Base-by-base conservation (phyloP, 2,888 invertebrate species). In the Ypsolopha sequella region DNA sequence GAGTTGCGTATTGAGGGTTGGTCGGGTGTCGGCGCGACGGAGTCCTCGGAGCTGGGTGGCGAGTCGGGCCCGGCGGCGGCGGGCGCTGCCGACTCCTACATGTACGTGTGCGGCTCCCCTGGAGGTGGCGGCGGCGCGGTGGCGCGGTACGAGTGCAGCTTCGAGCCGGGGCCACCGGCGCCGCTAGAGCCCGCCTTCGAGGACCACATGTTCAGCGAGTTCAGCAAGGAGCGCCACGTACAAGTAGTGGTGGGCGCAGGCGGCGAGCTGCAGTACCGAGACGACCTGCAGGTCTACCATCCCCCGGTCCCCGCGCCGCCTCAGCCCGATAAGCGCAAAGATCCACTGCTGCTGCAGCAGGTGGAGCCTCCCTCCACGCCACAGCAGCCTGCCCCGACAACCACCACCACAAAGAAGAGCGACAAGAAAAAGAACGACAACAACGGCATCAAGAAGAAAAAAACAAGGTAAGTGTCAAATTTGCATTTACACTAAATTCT, bases 381-480 rank as follows among this genome's bases (percentile, higher is more conserved):
- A 56, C 61, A 74, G 49, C 62, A 68, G 24, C 76, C 67, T 61
- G 86, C 84, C 60, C 62, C 88, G 53, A 58, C 85, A 45, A 57
- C 79, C 56, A 45, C 89, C 8, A 80, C 88, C 6, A 90, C 89
- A 56, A 92, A 90, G 66, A 91, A 92, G 62, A 93, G 93, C 66
- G 92, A 91, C 52, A 92, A 92, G 75, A 94, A 95, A 78, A 95
- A 95, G 75, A 90, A 89, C 62, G 94, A 94, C 71, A 94, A 93
- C 64, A 95, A 93, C 71, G 94, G 94, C 48, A 93, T 95, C 39
- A 96, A 96, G 76, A 96, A 96, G 84, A 96, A 96, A 80, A 96
- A 96, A 85, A 96, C 96, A 51, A 93, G 96, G 96, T 95, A 74
- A 60, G 49, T 10, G 41, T 41, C 1, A 6, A 7, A n/a, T 7